Percentiles rank a stretch among this genome's conserved stretches.
Evolutionary conservation across 2,113 vertebrate species (phyloP).

Genomic region (Psittacula cyanocephala): DNA sequence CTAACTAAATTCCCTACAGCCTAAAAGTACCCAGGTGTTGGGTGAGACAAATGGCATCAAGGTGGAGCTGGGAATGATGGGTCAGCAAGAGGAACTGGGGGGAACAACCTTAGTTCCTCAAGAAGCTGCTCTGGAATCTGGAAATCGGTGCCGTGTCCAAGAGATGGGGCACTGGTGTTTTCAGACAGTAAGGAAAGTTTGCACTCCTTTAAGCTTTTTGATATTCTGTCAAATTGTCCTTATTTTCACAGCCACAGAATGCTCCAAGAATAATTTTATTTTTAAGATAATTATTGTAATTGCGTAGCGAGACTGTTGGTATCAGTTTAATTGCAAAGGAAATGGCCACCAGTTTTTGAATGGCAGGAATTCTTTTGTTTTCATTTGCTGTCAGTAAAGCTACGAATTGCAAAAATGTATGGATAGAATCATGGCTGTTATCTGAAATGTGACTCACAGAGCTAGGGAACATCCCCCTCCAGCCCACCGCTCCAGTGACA

Average conservation of each 20-base stretch:
- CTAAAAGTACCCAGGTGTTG: not conserved
- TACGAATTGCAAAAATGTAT: not conserved
- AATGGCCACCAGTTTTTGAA: slow-evolving; percentile 38
- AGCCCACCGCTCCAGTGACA: not conserved
- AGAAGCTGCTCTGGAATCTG: not conserved
- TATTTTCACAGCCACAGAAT: not conserved
- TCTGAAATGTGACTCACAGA: not conserved
- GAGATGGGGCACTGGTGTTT: not conserved
- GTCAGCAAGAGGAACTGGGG: not conserved
- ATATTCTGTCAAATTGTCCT: not conserved
- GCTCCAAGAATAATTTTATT: slow-evolving; percentile 37
- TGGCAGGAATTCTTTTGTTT: not conserved
- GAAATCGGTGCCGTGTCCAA: not conserved
- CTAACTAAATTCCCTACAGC: not conserved
- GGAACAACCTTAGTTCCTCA: accelerated
- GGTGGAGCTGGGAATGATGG: accelerated
- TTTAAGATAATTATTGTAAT: slow-evolving; percentile 57
- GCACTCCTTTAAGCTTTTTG: not conserved
- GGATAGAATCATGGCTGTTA: not conserved
- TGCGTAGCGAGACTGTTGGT: slow-evolving; percentile 16
- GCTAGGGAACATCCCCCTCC: not conserved
- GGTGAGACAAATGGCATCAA: not conserved
- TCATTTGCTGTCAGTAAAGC: not conserved
- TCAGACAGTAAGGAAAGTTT: not conserved
- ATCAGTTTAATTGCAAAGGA: slow-evolving; percentile 55